phyloP scores from a whole-genome alignment of 2,797 vertebrate genomes.

The Poecilia picta region DNA sequence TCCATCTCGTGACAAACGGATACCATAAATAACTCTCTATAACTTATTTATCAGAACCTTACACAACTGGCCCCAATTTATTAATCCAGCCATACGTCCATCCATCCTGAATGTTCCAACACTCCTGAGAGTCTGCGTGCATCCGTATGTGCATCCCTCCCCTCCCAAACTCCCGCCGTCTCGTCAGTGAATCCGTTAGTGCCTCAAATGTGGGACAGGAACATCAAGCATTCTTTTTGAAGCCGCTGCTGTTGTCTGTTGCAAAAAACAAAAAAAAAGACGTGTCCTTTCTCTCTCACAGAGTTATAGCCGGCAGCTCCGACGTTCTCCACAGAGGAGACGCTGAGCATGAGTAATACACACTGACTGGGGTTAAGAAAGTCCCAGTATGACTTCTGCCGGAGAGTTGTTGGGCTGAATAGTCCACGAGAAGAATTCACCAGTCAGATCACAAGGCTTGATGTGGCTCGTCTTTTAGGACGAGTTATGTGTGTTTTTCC shows the following conservation, averaged over 20 bases:
- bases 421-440: conserved; percentile 23
- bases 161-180: background rate
- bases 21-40: conserved; percentile 54
- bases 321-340: conserved; percentile 35
- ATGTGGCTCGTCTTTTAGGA: conserved; percentile 15
- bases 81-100: conserved; percentile 44
- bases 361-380: conserved; percentile 46
- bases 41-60: conserved; percentile 57
- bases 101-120: conserved; percentile 41
- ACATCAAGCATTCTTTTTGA: conserved; percentile 71
- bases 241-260: conserved; percentile 60
- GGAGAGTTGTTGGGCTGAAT: conserved; percentile 29
- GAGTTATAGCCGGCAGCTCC: conserved; percentile 45
- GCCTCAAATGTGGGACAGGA: conserved; percentile 58
- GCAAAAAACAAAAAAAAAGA: conserved; percentile 45
- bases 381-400: conserved; percentile 46
- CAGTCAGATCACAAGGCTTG: conserved; percentile 18
- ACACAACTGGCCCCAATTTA: conserved; percentile 43
- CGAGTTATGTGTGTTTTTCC: conserved; percentile 13
- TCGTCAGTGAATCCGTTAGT: conserved; percentile 56
- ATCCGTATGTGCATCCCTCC: conserved; percentile 13
- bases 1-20: conserved; percentile 38
- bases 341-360: conserved; percentile 63
- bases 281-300: conserved; percentile 43
- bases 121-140: conserved; percentile 31